Base-by-base conservation (phyloP, 1,140 invertebrate genomes). In the Chymomyza costata region DNA sequence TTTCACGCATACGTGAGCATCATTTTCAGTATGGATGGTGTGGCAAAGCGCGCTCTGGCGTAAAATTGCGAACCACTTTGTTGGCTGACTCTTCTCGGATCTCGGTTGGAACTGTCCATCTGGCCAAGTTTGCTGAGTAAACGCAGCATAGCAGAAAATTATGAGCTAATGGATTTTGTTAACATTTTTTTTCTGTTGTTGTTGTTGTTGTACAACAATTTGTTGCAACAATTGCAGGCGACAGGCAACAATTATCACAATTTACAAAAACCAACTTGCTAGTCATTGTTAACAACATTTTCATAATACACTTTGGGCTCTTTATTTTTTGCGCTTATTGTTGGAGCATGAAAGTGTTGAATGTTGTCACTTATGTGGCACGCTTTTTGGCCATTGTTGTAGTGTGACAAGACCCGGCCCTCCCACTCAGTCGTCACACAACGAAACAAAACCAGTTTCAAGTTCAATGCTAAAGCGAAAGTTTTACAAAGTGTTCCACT, bases 161-260 rank as follows among this genome's bases (percentile, higher is more conserved):
- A 80, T 80, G 73, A 80, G 73, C 68, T 80, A 80, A 80, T 80
- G 73, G 73, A 80, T 80, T 80, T 80, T 64, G 63, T 80, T 57
- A 52, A n/a, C n/a, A n/a, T n/a, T 17, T 35, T 57, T 21, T 28
- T 30, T 34, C 18, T 30, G 11, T 21, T 34, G 2, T 8, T 30
- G 31, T 32, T 32, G 56, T 19, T 8, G 8, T 10, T 44, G 38
- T n/a, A n/a, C n/a, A n/a, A n/a, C 25, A 28, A 28, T 28, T 6
- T 6, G n/a, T n/a, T n/a, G 25, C 25, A 28, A 28, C 25, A 28
- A 28, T 28, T n/a, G n/a, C n/a, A n/a, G 31, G 3, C 13, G 31
- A 34, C 31, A 6, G 31, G 5, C 32, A 17, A 17, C 60, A 61
- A 65, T 80, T 67, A 66, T 49, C 60, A 65, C 49, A 48, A 56